Evolutionary conservation across 1,140 invertebrate species (phyloP).

Genomic region (Kradibia gibbosae): DNA sequence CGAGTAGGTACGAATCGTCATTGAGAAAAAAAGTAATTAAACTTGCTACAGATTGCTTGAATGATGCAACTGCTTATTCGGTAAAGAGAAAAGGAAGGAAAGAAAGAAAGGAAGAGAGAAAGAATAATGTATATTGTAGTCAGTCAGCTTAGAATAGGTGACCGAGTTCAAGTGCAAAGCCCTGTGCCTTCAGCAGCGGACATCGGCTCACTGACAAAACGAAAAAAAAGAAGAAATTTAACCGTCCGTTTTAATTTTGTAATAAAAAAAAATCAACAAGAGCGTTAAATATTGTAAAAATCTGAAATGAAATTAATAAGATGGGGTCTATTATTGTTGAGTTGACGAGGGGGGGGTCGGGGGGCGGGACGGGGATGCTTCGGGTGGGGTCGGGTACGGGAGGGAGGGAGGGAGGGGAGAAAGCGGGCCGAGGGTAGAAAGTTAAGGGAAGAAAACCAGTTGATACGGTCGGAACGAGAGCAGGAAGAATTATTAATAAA

Average conservation of each 20-base stretch:
- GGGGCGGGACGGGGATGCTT: not conserved
- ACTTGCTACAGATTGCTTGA: constrained; percentile 34
- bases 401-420: not conserved
- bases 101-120: not conserved
- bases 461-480: constrained; percentile 3
- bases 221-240: constrained; percentile 65
- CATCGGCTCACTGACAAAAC: constrained; percentile 72
- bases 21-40: constrained; percentile 47
- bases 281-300: constrained; percentile 62
- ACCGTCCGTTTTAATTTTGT: constrained; percentile 73
- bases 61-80: constrained; percentile 46
- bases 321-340: constrained; percentile 51
- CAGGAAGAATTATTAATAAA: not conserved
- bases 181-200: constrained; percentile 74
- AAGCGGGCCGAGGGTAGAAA: constrained; percentile 26
- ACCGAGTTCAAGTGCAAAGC: constrained; percentile 74
- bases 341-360: not conserved
- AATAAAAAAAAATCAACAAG: constrained; percentile 67
- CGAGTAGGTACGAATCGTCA: constrained; percentile 49
- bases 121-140: constrained; percentile 59
- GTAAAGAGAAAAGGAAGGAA: not conserved
- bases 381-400: too few relatives aligned
- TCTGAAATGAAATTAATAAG: constrained; percentile 55
- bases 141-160: constrained; percentile 70
- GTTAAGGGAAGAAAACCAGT: constrained; percentile 42